Percentiles rank a stretch among this genome's conserved stretches.
Conservation (phyloP, 2,797 vertebrate species). For the Knipowitschia caucasica region DNA sequence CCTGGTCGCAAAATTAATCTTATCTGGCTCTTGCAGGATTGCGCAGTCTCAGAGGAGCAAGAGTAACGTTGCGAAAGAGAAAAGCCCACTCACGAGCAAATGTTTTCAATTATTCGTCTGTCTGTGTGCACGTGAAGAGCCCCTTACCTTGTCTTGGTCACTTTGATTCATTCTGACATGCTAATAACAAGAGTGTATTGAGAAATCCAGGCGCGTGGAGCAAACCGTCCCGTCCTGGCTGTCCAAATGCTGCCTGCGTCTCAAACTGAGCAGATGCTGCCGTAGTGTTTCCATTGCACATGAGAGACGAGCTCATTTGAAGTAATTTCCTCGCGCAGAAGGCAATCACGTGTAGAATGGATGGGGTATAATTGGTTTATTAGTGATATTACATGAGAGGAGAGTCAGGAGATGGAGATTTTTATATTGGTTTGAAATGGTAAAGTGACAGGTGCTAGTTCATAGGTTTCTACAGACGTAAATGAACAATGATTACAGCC, state of each 20-base stretch:
- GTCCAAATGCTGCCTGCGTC: conserved; percentile 26
- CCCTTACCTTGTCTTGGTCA: conserved; percentile 14
- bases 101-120: conserved; percentile 12
- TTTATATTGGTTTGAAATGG: no score
- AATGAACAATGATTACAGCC: no score
- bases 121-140: background rate
- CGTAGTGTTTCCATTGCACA: background rate
- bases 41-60: background rate
- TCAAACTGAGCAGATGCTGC: conserved; percentile 17
- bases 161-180: conserved; percentile 21
- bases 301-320: conserved; percentile 1
- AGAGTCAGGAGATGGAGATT: no score
- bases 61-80: background rate
- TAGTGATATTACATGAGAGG: background rate
- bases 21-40: background rate
- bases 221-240: conserved; percentile 32
- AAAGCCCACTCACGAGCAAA: background rate
- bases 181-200: conserved; percentile 22
- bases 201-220: conserved; percentile 30
- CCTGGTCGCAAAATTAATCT: background rate
- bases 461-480: no score
- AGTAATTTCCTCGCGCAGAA: background rate
- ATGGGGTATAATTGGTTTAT: conserved; percentile 1
- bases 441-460: no score
- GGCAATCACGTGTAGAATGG: background rate